These are phyloP conservation scores for Cabera pusaria DNA, from an alignment of 2,888 invertebrate species.

Conservation along the genomic window DNA sequence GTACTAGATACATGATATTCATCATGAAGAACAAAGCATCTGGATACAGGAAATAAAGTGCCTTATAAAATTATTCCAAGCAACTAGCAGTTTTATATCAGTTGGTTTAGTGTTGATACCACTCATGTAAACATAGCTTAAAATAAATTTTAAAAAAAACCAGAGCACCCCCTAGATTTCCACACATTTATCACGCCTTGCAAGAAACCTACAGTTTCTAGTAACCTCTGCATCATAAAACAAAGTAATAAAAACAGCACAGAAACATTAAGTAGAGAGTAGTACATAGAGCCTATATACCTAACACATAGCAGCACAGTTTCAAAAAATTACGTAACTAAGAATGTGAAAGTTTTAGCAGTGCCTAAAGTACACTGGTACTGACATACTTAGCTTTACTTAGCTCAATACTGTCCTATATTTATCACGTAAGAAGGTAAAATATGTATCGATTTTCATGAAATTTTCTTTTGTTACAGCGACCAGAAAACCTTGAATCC, in stretches of 20 bases:
- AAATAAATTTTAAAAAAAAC: too few relatives aligned
- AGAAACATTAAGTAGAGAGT: slow-evolving; percentile 6
- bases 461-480: slow-evolving; percentile 83
- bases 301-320: slow-evolving; percentile 8
- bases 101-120: too few relatives aligned
- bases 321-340: slow-evolving; percentile 21
- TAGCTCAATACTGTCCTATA: slow-evolving; percentile 16
- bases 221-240: too few relatives aligned
- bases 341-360: slow-evolving; percentile 26
- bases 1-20: too few relatives aligned
- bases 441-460: slow-evolving; percentile 13
- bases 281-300: slow-evolving; percentile 4
- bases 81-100: too few relatives aligned
- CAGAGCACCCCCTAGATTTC: too few relatives aligned
- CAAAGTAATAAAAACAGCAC: slow-evolving; percentile 6
- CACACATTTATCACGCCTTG: too few relatives aligned
- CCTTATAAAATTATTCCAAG: too few relatives aligned
- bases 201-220: background rate
- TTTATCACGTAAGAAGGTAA: slow-evolving; percentile 9
- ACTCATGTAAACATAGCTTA: too few relatives aligned
- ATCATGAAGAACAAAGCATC: too few relatives aligned
- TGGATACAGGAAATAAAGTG: too few relatives aligned
- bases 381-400: slow-evolving; percentile 18
- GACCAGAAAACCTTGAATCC: slow-evolving; percentile 89
- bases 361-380: slow-evolving; percentile 19